Base-by-base conservation (phyloP, 2,888 invertebrate genomes). In the Platycheirus albimanus region DNA sequence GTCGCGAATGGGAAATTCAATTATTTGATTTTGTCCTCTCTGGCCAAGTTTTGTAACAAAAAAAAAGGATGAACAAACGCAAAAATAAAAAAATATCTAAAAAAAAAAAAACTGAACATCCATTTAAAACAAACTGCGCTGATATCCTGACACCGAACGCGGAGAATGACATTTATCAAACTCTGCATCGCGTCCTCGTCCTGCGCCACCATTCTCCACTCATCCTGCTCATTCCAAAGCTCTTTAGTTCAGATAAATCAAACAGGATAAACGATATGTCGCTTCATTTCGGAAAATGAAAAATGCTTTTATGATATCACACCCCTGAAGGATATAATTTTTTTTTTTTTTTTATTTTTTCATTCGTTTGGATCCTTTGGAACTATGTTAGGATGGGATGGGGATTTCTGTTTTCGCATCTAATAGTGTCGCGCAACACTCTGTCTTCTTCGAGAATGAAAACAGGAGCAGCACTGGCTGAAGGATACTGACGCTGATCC, bases 251-350 rank as follows among this genome's bases (percentile, higher is more conserved):
- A 88, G 88, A 88, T 88, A 88, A 88, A 88, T 87, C 88, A 88
- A 87, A 86, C 85, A 86, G 88, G 88, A 88, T 88, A 88, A 87
- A 87, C 87, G 87, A 87, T 88, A 87, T 87, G 87, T 88, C 88
- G 87, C 87, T 87, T 86, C 87, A 87, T 87, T 87, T 86, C 87
- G 86, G 86, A 87, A 87, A 87, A 87, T 87, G 87, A 87, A 87
- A 87, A 87, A 87, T 87, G 87, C 86, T 87, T 87, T 87, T 87
- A 87, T 87, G 87, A 87, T 87, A 87, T 86, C 78, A 78, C 83
- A 83, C 83, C 83, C 84, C 70, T 81, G 77, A 71, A 85, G 81
- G 79, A 79, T 84, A 54, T 72, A 28, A 11, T 10, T 71, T 61
- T 49, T 63, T 54, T 64, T 76, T 10, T 71, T 61, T 49, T 63